Conservation (phyloP, 1,140 invertebrate species). For the Tenebrio molitor region DNA sequence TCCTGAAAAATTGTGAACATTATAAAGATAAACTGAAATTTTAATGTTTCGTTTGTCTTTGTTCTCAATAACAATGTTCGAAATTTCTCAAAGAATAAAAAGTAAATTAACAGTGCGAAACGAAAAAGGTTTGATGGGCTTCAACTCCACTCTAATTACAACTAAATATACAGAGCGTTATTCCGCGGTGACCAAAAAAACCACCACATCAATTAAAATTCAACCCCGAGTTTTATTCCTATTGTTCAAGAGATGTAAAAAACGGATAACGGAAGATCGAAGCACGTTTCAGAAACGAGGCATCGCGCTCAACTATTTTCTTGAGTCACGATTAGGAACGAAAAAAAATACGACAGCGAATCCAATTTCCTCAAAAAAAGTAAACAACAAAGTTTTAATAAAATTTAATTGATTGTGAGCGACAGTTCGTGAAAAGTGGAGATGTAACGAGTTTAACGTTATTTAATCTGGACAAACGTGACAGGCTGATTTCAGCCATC, state of each 20-base stretch:
- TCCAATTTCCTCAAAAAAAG: slow-evolving; percentile 19
- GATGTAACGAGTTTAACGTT: slow-evolving; percentile 31
- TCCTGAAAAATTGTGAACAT: slow-evolving; percentile 29
- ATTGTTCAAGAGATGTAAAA: slow-evolving; percentile 8
- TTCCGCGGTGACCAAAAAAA: too few relatives aligned
- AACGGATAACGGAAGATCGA: neutral
- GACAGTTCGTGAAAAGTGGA: slow-evolving; percentile 36
- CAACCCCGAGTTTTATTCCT: neutral
- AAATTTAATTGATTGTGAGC: slow-evolving; percentile 33
- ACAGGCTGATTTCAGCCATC: slow-evolving; percentile 34
- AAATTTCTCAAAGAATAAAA: slow-evolving; percentile 15
- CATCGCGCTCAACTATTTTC: slow-evolving; percentile 15
- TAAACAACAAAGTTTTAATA: slow-evolving; percentile 29
- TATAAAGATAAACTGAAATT: slow-evolving; percentile 32
- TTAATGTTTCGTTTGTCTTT: slow-evolving; percentile 31
- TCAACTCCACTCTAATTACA: neutral
- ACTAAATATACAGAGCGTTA: neutral
- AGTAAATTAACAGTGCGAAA: neutral
- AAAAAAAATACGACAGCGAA: slow-evolving; percentile 1
- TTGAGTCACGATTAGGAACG: neutral
- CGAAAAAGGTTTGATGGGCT: slow-evolving; percentile 18
- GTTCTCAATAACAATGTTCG: slow-evolving; percentile 22
- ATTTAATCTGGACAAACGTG: slow-evolving; percentile 39
- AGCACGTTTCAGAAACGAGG: slow-evolving; percentile 1
- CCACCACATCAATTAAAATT: neutral